Conservation (phyloP, 2,797 vertebrate genomes). For the Percopsis omiscomaycus region DNA sequence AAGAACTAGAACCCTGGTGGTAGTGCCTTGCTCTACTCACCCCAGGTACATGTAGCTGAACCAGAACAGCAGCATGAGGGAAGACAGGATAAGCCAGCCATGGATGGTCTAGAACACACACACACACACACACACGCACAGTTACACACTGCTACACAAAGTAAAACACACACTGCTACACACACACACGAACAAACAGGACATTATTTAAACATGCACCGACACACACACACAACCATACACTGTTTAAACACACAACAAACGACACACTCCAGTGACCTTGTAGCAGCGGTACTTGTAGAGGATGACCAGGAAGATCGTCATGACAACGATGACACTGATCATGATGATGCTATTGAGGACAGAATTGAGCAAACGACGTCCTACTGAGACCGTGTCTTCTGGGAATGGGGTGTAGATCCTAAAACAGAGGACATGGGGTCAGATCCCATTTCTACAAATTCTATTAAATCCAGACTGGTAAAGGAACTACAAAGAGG, state of each 20-base stretch:
- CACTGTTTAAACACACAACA: not conserved
- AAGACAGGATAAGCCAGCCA: constrained; percentile 95
- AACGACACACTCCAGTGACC: constrained; percentile 67
- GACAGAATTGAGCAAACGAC: constrained; percentile 89
- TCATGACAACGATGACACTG: constrained; percentile 95
- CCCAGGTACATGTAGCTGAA: constrained; percentile 94
- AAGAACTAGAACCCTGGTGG: not conserved
- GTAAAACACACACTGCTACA: not conserved
- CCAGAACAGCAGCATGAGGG: constrained; percentile 93
- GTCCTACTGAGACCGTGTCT: constrained; percentile 86
- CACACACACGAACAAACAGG: not conserved
- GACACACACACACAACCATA: not conserved
- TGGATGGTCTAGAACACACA: constrained; percentile 87
- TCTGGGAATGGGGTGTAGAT: constrained; percentile 96
- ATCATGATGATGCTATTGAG: constrained; percentile 96
- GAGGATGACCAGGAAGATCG: constrained; percentile 88
- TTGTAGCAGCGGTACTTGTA: constrained; percentile 98
- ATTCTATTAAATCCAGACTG: too few species aligned
- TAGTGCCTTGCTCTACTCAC: constrained; percentile 75
- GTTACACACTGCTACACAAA: not conserved
- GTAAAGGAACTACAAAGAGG: too few species aligned
- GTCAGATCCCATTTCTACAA: not conserved
- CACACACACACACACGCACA: constrained; percentile 10
- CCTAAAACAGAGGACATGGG: constrained; percentile 62
- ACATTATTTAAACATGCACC: not conserved